Evolutionary conservation across 1,140 invertebrate species (phyloP), one percentile per base, ranked within the genome.

Genomic region (Chlorops oryzae): DNA sequence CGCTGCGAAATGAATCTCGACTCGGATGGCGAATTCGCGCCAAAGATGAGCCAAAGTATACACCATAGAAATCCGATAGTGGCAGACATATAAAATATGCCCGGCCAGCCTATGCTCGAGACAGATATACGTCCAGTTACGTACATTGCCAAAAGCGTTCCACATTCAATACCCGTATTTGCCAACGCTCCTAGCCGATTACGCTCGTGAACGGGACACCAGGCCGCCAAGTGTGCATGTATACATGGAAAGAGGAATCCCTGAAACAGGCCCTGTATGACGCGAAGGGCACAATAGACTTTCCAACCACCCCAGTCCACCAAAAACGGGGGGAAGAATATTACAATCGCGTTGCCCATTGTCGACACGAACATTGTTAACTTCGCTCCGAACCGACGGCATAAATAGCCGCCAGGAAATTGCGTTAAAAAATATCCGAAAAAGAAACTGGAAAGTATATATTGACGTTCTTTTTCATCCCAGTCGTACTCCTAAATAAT

Each of bases 81-180:
- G 47, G 88, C 88, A 59, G 89, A 86, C 0, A 82, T 62, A 59
- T 91, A 91, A 64, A 90, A 92, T 6, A 87, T 81, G 17, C 81
- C 76, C 0, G 86, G 86, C 88, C 88, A 91, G 1, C 88, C 88
- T 2, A 77, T 52, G 1, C 53, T 54, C 0, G 82, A 83, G 3
- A 73, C 77, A 1, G 85, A 80, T 2, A 91, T 63, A 5, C 77
- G 50, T 1, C 88, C 88, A 27, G 80, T 82, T 3, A 62, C 15
- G 70, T 89, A 78, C 12, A 83, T 78, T 1, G 88, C 63, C 3
- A 90, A 81, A 5, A 84, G 83, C 2, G 83, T 87, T 6, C 88
- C 87, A 51, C 88, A 80, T 56, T 86, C 80, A 0, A 77, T 74
- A 2, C 85, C 84, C 60, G 77, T 76, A 63, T 82, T 80, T 18